Conservation (phyloP, 2,797 vertebrate genomes). For the Florisuga fusca region DNA sequence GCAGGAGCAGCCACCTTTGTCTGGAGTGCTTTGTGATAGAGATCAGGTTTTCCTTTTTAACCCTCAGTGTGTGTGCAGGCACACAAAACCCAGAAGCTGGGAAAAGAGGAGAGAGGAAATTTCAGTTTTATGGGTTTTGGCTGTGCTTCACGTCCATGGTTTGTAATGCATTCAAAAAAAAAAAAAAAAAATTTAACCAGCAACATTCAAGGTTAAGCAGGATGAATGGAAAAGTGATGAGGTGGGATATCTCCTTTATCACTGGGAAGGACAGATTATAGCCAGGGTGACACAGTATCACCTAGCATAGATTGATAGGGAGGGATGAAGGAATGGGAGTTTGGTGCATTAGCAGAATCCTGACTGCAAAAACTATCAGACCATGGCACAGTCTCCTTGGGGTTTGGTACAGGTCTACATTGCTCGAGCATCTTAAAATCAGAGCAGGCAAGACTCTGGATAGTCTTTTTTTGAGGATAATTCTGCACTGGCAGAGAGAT, state of each 20-base stretch:
- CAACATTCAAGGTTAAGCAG: conserved; percentile 58
- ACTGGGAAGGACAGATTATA: conserved; percentile 53
- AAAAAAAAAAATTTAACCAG: conserved; percentile 30
- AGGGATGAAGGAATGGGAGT: conserved; percentile 32
- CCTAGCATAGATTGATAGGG: conserved; percentile 39
- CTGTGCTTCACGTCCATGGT: neutral
- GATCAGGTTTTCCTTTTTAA: neutral
- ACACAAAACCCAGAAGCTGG: neutral
- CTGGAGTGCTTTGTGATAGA: neutral
- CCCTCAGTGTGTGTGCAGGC: accelerated
- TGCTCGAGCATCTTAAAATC: neutral
- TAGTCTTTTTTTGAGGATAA: neutral
- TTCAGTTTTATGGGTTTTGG: neutral
- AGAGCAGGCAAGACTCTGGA: neutral
- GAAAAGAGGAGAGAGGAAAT: neutral
- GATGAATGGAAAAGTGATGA: conserved; percentile 55
- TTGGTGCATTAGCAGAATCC: conserved; percentile 38
- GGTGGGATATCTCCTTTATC: conserved; percentile 59
- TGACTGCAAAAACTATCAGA: conserved; percentile 39
- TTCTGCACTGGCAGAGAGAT: neutral
- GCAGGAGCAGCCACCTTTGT: conserved; percentile 13
- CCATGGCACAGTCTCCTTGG: neutral
- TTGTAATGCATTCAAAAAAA: neutral
- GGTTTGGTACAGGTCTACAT: neutral
- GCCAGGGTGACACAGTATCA: conserved; percentile 28